Evolutionary conservation across 2,113 vertebrate genomes (phyloP).

Genomic region (Apteryx mantelli): DNA sequence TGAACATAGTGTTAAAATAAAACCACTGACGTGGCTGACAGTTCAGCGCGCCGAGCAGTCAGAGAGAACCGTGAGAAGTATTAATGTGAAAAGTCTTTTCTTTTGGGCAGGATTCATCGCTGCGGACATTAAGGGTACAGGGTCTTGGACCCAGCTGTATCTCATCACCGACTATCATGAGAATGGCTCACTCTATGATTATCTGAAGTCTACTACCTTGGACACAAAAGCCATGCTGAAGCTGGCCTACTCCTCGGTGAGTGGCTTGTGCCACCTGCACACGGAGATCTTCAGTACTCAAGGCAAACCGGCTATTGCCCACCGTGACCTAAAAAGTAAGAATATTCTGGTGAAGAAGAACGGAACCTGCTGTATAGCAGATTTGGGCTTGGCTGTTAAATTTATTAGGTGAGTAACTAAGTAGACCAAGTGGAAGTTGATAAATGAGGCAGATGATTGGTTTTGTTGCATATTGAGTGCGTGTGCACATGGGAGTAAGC

Average conservation of each 20-base stretch:
- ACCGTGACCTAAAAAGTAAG: constrained; percentile 97
- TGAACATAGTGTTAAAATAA: not conserved
- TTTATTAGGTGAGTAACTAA: constrained; percentile 90
- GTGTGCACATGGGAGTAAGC: rapidly evolving
- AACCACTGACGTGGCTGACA: not conserved
- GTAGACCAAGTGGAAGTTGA: not conserved
- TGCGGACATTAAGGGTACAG: constrained; percentile 97
- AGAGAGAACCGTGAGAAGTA: not conserved
- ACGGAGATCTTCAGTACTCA: constrained; percentile 98
- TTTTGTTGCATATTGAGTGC: not conserved
- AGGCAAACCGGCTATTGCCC: constrained; percentile 96
- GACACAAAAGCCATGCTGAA: constrained; percentile 91
- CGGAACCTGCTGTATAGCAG: constrained; percentile 94
- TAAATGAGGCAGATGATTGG: rapidly evolving
- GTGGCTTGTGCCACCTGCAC: constrained; percentile 94
- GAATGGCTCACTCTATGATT: constrained; percentile 95
- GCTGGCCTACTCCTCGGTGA: constrained; percentile 92
- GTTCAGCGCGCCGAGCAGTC: not conserved
- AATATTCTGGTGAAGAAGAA: constrained; percentile 98
- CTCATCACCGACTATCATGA: constrained; percentile 98
- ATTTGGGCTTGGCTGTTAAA: constrained; percentile 94
- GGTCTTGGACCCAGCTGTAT: constrained; percentile 97
- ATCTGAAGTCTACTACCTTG: constrained; percentile 93
- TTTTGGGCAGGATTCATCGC: constrained; percentile 90
- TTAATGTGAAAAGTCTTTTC: not conserved